phyloP scores from a whole-genome alignment of 2,888 invertebrate species.

The Caenorhabditis sp. region DNA sequence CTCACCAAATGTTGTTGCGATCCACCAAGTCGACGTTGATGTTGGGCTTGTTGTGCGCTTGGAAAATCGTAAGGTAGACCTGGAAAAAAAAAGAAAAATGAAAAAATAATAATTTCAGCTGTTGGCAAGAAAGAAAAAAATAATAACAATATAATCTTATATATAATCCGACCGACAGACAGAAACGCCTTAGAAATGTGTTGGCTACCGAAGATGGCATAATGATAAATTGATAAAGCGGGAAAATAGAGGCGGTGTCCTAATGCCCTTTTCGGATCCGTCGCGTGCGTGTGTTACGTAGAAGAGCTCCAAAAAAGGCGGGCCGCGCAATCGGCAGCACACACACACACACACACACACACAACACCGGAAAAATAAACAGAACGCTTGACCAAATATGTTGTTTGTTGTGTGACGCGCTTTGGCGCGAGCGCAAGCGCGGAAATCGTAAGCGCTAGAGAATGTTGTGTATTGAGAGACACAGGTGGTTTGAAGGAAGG shows the following conservation, averaged over 20 bases:
- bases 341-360: too few relatives aligned
- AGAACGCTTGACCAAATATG: not conserved
- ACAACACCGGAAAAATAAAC: not conserved
- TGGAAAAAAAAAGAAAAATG: conserved; percentile 6
- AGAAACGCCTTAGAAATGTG: too few relatives aligned
- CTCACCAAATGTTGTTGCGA: conserved; percentile 38
- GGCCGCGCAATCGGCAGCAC: not conserved
- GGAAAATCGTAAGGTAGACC: conserved; percentile 31
- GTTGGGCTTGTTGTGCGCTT: conserved; percentile 42
- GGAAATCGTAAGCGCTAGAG: not conserved
- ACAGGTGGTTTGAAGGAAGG: not conserved
- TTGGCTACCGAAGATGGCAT: not conserved
- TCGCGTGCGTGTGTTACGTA: not conserved
- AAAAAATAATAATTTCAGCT: not conserved
- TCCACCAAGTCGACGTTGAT: conserved; percentile 36
- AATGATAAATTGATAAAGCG: not conserved
- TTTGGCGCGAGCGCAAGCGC: not conserved
- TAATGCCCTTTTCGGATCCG: not conserved
- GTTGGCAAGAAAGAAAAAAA: not conserved
- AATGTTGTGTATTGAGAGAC: not conserved
- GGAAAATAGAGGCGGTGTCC: not conserved
- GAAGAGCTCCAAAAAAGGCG: not conserved
- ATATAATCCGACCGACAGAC: not conserved
- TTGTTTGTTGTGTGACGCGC: conserved; percentile 1
- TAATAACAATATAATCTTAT: not conserved